A percentile compares a stretch with the other conserved stretches of the same genome.
Evolutionary conservation across 2,888 invertebrate species (phyloP).

Genomic region (Hyalella azteca): DNA sequence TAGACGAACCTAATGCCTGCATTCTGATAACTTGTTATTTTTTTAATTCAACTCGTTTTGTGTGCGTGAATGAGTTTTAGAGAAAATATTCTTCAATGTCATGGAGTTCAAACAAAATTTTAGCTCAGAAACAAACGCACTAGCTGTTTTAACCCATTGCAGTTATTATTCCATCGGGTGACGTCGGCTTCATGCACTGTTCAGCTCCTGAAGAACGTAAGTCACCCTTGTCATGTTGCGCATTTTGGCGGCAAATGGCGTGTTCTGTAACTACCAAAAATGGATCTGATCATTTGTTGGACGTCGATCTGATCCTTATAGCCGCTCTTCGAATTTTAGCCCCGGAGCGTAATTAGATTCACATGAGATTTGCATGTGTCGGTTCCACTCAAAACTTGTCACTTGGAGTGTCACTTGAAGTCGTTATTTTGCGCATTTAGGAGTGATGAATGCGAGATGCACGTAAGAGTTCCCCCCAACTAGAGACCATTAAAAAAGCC

Average conservation of each 20-base stretch:
- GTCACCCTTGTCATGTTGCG: not conserved
- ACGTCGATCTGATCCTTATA: not conserved
- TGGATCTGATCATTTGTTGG: not conserved
- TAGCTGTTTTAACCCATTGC: no score
- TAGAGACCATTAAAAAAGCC: constrained; percentile 18
- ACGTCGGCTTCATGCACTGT: no score
- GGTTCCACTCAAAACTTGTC: constrained; percentile 10
- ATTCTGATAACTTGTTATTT: no score
- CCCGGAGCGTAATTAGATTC: not conserved
- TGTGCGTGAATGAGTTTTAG: no score
- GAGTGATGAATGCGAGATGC: constrained; percentile 12
- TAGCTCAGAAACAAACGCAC: no score
- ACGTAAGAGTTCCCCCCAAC: not conserved
- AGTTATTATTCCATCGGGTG: no score
- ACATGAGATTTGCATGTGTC: constrained; percentile 1
- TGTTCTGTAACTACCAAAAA: not conserved
- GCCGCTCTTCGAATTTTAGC: not conserved
- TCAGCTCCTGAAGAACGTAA: not conserved
- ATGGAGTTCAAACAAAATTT: no score
- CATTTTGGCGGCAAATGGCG: not conserved
- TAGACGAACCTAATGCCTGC: no score
- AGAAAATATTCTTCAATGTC: no score
- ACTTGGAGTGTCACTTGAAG: not conserved
- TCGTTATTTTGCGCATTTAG: constrained; percentile 8
- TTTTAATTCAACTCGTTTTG: no score